phyloP scores from a whole-genome alignment of 2,888 invertebrate species.

The Mactromeris polynyma region DNA sequence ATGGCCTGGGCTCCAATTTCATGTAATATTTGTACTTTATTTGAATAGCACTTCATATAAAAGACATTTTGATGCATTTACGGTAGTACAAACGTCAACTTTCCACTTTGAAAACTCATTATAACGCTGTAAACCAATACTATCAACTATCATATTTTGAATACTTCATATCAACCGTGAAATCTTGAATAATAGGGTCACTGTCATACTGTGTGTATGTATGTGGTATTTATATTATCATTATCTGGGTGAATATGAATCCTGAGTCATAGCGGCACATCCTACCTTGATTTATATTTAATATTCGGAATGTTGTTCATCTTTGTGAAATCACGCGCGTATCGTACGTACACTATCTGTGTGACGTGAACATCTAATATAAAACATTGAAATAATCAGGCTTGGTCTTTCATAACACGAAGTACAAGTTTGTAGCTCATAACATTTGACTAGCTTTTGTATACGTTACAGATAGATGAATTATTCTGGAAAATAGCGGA shows the following conservation, averaged over 20 bases:
- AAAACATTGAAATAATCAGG: too few species aligned
- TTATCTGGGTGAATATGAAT: background rate
- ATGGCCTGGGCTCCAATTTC: background rate
- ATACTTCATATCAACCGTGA: slow-evolving; percentile 6
- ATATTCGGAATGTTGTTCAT: background rate
- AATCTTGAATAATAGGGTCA: slow-evolving; percentile 6
- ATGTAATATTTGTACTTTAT: background rate
- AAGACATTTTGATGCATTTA: background rate
- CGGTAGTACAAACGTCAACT: background rate
- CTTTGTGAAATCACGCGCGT: too few species aligned
- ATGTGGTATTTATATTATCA: background rate
- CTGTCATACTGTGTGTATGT: background rate
- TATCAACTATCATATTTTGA: background rate
- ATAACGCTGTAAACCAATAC: background rate
- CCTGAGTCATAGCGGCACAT: background rate
- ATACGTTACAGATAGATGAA: too few species aligned
- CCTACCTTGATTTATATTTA: background rate
- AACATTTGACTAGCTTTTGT: too few species aligned
- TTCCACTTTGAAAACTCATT: background rate
- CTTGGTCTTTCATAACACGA: too few species aligned
- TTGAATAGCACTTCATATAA: background rate
- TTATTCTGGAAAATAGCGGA: too few species aligned
- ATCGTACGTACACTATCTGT: too few species aligned
- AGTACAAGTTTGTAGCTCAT: too few species aligned
- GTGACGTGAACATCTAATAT: too few species aligned